Evolutionary conservation across 2,797 vertebrate genomes (phyloP).

Genomic region (Taeniopygia guttata): DNA sequence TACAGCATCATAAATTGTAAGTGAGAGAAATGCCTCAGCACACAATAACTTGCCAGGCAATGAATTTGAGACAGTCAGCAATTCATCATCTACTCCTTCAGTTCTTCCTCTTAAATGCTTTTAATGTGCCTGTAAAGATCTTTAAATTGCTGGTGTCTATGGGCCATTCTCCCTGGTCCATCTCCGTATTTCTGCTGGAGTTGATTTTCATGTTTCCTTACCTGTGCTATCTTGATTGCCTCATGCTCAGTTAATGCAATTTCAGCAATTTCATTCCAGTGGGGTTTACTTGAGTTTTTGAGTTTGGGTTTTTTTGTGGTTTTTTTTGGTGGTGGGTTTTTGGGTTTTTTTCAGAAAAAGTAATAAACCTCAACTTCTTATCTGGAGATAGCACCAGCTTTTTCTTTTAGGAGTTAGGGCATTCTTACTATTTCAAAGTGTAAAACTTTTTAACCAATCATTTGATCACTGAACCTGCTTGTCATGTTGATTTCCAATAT

Average conservation of each 20-base stretch:
- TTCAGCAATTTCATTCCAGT: not conserved
- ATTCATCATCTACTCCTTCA: not conserved
- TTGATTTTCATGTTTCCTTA: not conserved
- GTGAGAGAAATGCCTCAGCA: not conserved
- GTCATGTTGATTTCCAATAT: not conserved
- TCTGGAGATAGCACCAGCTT: not conserved
- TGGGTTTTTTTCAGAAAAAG: not conserved
- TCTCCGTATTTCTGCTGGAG: not conserved
- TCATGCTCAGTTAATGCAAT: not conserved
- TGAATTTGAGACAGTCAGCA: not conserved
- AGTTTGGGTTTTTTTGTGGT: fast-evolving
- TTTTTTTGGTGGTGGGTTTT: too few species aligned
- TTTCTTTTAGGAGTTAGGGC: not conserved
- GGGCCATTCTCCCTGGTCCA: not conserved
- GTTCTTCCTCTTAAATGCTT: not conserved
- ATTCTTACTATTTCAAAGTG: not conserved
- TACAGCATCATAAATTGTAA: not conserved
- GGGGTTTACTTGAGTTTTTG: not conserved
- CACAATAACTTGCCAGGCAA: not conserved
- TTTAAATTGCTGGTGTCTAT: not conserved
- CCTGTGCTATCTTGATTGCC: not conserved
- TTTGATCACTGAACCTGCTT: not conserved
- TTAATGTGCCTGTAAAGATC: not conserved
- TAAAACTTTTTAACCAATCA: not conserved
- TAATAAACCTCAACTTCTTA: not conserved